phyloP scores from a whole-genome alignment of 2,888 invertebrate species.

The Erebia epiphron region DNA sequence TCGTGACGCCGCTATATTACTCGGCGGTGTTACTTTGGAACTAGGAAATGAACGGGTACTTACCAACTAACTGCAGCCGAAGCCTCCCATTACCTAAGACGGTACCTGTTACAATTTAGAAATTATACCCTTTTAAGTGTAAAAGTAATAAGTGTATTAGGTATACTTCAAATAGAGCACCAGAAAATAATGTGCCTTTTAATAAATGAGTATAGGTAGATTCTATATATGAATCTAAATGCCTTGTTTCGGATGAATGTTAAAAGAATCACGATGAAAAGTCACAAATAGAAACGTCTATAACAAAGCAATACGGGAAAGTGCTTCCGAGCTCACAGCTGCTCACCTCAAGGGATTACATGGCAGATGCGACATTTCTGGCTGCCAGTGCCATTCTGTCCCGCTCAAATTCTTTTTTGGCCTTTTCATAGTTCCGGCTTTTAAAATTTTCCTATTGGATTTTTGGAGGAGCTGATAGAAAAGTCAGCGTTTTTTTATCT shows the following conservation, averaged over 20 bases:
- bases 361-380: conserved; percentile 1
- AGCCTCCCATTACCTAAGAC: too few species aligned
- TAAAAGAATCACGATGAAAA: not conserved
- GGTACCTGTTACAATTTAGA: too few species aligned
- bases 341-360: conserved; percentile 4
- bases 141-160: too few species aligned
- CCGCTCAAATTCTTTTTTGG: not conserved
- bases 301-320: not conserved
- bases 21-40: too few species aligned
- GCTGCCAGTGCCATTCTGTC: not conserved
- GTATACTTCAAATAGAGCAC: too few species aligned
- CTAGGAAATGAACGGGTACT: too few species aligned
- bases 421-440: not conserved
- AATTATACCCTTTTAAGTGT: too few species aligned
- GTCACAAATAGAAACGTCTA: not conserved
- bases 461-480: not conserved
- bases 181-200: too few species aligned
- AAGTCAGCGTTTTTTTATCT: not conserved
- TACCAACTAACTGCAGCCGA: too few species aligned
- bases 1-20: too few species aligned
- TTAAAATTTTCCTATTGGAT: not conserved
- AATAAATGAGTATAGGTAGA: too few species aligned
- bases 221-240: not conserved
- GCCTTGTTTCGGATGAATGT: conserved; percentile 2
- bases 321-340: not conserved